Conservation (phyloP, 2,888 invertebrate species). For the Cryptus armator region DNA sequence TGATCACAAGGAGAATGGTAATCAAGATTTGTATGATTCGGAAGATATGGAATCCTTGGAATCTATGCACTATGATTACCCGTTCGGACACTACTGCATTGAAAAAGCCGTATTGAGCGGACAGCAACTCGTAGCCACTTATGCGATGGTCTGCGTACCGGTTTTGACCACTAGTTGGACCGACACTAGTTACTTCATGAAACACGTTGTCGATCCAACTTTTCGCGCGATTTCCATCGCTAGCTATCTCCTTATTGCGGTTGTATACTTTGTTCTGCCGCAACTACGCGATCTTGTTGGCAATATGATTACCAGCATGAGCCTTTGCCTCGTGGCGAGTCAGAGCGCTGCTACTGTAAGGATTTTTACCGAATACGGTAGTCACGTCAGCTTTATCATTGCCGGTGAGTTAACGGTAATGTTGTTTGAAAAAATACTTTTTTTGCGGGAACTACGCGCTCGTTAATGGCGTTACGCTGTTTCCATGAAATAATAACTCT, state of each 20-base stretch:
- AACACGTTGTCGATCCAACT: conserved; percentile 91
- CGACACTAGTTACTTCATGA: conserved; percentile 90
- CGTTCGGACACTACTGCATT: conserved; percentile 92
- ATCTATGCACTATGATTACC: conserved; percentile 89
- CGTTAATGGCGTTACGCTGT: no score
- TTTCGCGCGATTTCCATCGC: conserved; percentile 91
- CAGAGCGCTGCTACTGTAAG: conserved; percentile 92
- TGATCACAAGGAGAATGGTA: conserved; percentile 73
- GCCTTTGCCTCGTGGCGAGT: conserved; percentile 91
- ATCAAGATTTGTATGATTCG: conserved; percentile 86
- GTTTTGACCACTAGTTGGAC: conserved; percentile 91
- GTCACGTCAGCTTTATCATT: conserved; percentile 92
- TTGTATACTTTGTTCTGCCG: conserved; percentile 93
- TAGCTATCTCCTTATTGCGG: conserved; percentile 90
- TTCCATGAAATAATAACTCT: no score
- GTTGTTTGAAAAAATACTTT: no score
- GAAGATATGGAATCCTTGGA: conserved; percentile 85
- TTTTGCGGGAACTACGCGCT: no score
- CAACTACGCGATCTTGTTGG: conserved; percentile 93
- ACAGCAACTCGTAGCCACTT: conserved; percentile 88
- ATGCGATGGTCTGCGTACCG: conserved; percentile 91
- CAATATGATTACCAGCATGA: conserved; percentile 94
- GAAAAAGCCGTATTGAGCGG: conserved; percentile 89
- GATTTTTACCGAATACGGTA: conserved; percentile 92
- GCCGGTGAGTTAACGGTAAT: conserved; percentile 87